Evolutionary conservation across 2,888 invertebrate genomes (phyloP).

Genomic region (Aphidoletes aphidimyza): DNA sequence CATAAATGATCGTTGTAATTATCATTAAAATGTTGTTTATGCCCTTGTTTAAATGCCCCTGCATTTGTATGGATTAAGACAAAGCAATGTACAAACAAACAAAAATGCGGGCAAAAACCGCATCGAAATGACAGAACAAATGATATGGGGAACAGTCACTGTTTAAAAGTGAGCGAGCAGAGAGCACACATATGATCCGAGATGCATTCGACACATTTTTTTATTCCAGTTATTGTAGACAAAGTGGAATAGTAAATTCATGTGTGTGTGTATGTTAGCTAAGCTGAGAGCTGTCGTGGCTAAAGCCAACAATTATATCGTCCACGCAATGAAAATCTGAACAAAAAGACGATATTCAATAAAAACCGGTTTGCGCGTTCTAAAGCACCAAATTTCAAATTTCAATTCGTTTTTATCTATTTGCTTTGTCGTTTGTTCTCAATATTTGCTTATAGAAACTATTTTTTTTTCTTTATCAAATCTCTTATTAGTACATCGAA

Average conservation of each 20-base stretch:
- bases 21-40: slow-evolving; percentile 50
- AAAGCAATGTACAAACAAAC: not conserved
- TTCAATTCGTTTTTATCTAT: not conserved
- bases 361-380: slow-evolving; percentile 2
- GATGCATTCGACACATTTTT: not conserved
- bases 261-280: too few species aligned
- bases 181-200: not conserved
- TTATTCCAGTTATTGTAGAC: slow-evolving; percentile 30
- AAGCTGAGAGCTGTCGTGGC: too few species aligned
- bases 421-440: not conserved
- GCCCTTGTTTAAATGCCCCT: slow-evolving; percentile 47
- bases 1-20: slow-evolving; percentile 23
- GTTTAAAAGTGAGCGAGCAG: too few species aligned
- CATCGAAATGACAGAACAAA: slow-evolving; percentile 1
- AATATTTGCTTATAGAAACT: too few species aligned
- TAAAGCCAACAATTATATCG: not conserved
- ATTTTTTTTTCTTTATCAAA: too few species aligned
- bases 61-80: slow-evolving; percentile 1
- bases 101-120: slow-evolving; percentile 30
- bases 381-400: not conserved
- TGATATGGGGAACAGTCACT: not conserved
- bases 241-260: not conserved
- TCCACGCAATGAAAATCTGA: not conserved
- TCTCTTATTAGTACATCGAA: too few species aligned
- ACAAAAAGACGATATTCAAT: not conserved